Base-by-base conservation (phyloP, 1,140 invertebrate species). In the Papilio glaucus region DNA sequence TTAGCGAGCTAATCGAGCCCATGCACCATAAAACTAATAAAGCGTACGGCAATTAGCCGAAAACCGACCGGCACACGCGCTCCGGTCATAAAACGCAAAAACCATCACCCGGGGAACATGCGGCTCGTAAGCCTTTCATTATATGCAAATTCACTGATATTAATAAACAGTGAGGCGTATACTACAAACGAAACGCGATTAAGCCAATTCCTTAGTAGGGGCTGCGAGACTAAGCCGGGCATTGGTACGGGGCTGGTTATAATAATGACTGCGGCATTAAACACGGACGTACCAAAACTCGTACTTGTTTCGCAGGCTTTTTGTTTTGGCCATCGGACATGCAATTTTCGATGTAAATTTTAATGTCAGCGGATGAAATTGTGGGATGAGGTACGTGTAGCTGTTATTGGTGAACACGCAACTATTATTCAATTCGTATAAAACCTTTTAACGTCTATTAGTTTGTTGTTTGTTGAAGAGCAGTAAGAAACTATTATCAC, bases 101-200 rank as follows among this genome's bases (percentile, higher is more conserved):
- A 78, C 75, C 60, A 68, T 61, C 69, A 53, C 63, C 29, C 72
- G 63, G 73, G 71, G 60, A 73, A 70, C 68, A 76, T 82, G 80
- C 62, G 78, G 70, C 72, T 49, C 42, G 39, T 41, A 67, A 68
- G 71, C 72, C 78, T 49, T 74, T 81, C 73, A 85, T 85, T 85
- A 82, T 78, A 84, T 85, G 83, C 77, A 85, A 85, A 85, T 85
- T 77, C 78, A 62, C 45, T 71, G 77, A 80, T 81, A 80, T 82
- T 84, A 82, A 80, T 82, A 85, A 81, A n/a, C n/a, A 77, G 77
- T 15, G 39, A 45, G 61, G 61, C 62, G 18, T 72, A 63, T 38
- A 60, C 33, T 71, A 38, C 61, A 75, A 79, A 78, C 74, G 75
- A 77, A 81, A 81, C 71, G 72, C 73, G 63, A 74, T 73, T 73